These are phyloP conservation scores for Anseranas semipalmata DNA, from an alignment of 2,113 vertebrate genomes.

Conservation along the genomic window DNA sequence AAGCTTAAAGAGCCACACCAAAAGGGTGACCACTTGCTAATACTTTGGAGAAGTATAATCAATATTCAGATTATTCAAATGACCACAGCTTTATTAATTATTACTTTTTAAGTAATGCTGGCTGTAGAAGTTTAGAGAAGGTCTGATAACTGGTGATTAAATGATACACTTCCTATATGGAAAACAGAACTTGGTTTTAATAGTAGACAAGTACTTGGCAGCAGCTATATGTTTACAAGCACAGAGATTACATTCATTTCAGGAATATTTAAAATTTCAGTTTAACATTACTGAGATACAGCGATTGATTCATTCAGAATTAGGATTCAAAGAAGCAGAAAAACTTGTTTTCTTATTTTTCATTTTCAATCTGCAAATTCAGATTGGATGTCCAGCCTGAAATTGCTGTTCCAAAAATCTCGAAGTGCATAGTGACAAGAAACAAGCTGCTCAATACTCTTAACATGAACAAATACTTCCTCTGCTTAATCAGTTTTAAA, in stretches of 20 bases:
- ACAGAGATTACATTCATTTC: neutral
- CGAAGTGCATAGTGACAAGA: neutral
- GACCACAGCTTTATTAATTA: neutral
- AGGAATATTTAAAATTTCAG: no score
- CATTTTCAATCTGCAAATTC: neutral
- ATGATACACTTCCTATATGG: neutral
- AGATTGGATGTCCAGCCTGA: neutral
- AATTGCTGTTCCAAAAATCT: neutral
- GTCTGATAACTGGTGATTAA: neutral
- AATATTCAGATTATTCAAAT: neutral
- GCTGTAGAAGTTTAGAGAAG: neutral
- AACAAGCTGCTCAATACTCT: neutral
- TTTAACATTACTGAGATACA: rapidly evolving
- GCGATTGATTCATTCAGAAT: neutral
- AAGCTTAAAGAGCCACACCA: neutral
- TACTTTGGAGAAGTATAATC: neutral
- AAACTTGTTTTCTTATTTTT: neutral
- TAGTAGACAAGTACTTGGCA: neutral
- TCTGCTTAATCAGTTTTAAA: constrained; percentile 19
- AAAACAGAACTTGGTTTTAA: neutral
- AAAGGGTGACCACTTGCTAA: rapidly evolving
- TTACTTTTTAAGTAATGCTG: neutral
- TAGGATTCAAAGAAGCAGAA: neutral
- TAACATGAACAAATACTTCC: neutral
- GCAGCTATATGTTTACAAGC: neutral